Evolutionary conservation across 1,140 invertebrate genomes (phyloP), one percentile per base, ranked within the genome.

Genomic region (Drosophila ercepeae): DNA sequence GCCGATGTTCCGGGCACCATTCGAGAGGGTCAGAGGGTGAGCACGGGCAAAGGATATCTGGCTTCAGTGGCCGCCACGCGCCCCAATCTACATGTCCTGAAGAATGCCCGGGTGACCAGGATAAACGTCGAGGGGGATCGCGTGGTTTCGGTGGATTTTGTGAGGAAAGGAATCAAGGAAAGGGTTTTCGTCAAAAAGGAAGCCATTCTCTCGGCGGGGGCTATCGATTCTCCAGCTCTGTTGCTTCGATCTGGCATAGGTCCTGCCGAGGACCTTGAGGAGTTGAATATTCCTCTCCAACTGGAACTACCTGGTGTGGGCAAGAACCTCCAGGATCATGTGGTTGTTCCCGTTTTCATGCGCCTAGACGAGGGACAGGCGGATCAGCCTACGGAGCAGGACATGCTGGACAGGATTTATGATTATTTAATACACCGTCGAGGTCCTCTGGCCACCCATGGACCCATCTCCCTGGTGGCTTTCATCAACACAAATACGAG

Each of bases 51-150:
- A 13, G 69, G 54, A 0, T 71, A 89, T 46, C 34, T 91, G 48
- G 63, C 59, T 0, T 41, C 44, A 1, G 71, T 90, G 0, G 11
- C 93, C 8, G 71, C 0, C 0, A 13, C 23, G 0, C 92, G 94
- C 18, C 83, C 92, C 5, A 98, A 97, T 92, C 82, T 97, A 1
- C 93, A 94, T 52, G 92, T 97, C 3, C 84, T 95, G 7, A 95
- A 94, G 54, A 93, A 93, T 50, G 92, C 94, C 0, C 89, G 92
- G 54, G 95, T 93, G 0, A 93, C 92, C n/a, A 93, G 92, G 60
- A 72, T 94, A 0, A 92, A 94, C 4, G 82, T 95, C n/a, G 92
- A 94, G 0, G 51, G 27, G 0, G 11, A 64, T 14, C 54, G 46
- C 0, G 42, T 88, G 5, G 27, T 2, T 83, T 92, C 41, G 1